Conservation (phyloP, 92 coral and sea anemone genomes). For the Blastomussa wellsi region DNA sequence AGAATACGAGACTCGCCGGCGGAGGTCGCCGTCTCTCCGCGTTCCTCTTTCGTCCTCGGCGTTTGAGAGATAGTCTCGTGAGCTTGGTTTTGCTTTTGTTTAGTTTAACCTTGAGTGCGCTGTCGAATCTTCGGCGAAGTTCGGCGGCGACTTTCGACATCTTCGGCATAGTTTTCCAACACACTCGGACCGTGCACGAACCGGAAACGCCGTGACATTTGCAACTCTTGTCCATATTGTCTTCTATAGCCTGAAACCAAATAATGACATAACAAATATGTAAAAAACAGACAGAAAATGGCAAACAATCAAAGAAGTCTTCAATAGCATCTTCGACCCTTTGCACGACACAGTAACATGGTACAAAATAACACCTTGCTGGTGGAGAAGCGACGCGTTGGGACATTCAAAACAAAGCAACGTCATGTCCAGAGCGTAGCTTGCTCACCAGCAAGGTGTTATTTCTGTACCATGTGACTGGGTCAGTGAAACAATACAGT, state of each 20-base stretch:
- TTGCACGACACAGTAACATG: no score
- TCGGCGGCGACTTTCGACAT: conserved; percentile 63
- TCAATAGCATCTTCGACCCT: not conserved
- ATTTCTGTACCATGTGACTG: no score
- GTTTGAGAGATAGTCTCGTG: conserved; percentile 41
- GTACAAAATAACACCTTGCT: no score
- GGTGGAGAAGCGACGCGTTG: no score
- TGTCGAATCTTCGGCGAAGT: conserved; percentile 73
- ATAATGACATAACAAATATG: not conserved
- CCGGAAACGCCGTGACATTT: conserved; percentile 92
- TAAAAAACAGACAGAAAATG: not conserved
- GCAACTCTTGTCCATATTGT: conserved; percentile 77
- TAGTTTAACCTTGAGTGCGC: conserved; percentile 61
- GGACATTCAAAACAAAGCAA: no score
- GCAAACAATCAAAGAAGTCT: not conserved
- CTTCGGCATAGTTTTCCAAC: conserved; percentile 89
- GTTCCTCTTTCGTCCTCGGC: conserved; percentile 66
- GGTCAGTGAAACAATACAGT: not conserved
- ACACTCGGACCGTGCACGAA: conserved; percentile 73
- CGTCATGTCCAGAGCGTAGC: no score
- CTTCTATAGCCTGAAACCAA: conserved; percentile 74
- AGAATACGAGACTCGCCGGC: conserved; percentile 62
- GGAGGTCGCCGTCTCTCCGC: conserved; percentile 59
- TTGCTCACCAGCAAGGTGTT: no score
- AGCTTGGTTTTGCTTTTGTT: conserved; percentile 74